A percentile compares a stretch with the other conserved stretches of the same genome.
Conservation (phyloP, 2,113 vertebrate species). For the Trochalopteron elliotii region DNA sequence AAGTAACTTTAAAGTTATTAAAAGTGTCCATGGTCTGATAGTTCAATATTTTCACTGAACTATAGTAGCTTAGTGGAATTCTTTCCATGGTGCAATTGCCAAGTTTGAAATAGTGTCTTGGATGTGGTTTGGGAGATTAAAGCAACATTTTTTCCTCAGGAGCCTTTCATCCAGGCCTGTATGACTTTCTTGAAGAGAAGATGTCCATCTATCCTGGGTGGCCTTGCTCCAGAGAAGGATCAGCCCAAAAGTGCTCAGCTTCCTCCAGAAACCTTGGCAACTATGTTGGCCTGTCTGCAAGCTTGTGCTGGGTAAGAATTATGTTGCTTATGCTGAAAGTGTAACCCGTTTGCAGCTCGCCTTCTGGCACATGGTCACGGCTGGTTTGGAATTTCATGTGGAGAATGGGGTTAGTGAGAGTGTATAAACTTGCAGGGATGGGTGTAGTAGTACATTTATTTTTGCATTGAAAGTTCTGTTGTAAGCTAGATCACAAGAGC, state of each 20-base stretch:
- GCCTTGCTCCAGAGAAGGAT: slow-evolving; percentile 96
- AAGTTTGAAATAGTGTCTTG: slow-evolving; percentile 20
- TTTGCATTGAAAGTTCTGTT: not conserved
- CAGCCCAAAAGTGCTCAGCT: slow-evolving; percentile 98
- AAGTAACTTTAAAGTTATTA: slow-evolving; percentile 29
- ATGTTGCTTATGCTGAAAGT: fast-evolving
- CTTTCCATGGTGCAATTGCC: slow-evolving; percentile 11
- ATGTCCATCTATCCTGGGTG: slow-evolving; percentile 97
- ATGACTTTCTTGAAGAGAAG: slow-evolving; percentile 98
- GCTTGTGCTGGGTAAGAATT: slow-evolving; percentile 92
- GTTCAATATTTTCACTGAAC: not conserved
- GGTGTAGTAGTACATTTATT: not conserved
- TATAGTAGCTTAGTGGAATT: slow-evolving; percentile 14
- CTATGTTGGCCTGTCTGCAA: slow-evolving; percentile 95
- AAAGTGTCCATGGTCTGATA: not conserved
- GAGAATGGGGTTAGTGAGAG: not conserved
- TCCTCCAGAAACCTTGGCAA: slow-evolving; percentile 95
- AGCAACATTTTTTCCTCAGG: slow-evolving; percentile 69
- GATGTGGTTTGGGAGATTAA: not conserved
- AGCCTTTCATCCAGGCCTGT: slow-evolving; percentile 98
- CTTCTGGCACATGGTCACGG: not conserved
- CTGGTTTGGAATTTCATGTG: not conserved
- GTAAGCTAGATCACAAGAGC: not conserved
- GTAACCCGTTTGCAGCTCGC: not conserved
- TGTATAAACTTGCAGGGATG: not conserved